Evolutionary conservation across 1,140 invertebrate species (phyloP).

Genomic region (Akabosia matsudoensis): DNA sequence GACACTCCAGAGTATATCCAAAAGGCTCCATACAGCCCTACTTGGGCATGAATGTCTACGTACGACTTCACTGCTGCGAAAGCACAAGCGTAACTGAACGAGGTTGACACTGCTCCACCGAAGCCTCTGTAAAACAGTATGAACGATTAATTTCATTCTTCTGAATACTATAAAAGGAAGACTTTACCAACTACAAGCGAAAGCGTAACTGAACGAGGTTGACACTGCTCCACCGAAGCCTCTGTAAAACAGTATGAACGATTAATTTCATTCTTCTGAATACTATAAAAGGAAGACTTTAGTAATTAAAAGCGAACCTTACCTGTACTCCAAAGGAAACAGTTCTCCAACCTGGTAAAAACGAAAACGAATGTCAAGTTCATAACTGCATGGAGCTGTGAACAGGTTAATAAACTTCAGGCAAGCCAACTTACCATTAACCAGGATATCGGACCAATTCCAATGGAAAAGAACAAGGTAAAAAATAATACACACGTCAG

Average conservation of each 20-base stretch:
- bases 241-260: constrained; percentile 50
- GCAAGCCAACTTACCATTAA: constrained; percentile 57
- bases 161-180: not conserved
- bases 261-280: constrained; percentile 19
- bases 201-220: constrained; percentile 79
- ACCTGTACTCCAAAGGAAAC: constrained; percentile 62
- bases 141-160: constrained; percentile 17
- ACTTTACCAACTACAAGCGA: constrained; percentile 68
- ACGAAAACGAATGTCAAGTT: too few relatives aligned
- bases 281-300: not conserved
- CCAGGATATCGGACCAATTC: constrained; percentile 85
- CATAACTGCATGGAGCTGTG: too few relatives aligned
- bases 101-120: constrained; percentile 75
- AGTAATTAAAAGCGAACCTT: constrained; percentile 57
- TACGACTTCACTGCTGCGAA: constrained; percentile 86
- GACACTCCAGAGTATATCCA: constrained; percentile 80
- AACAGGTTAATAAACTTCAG: too few relatives aligned
- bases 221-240: constrained; percentile 78
- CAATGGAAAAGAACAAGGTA: constrained; percentile 77
- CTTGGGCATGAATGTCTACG: constrained; percentile 68
- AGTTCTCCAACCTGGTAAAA: constrained; percentile 69
- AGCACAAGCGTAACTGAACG: constrained; percentile 81
- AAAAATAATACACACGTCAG: constrained; percentile 75
- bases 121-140: constrained; percentile 59
- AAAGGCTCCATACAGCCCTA: constrained; percentile 77